These are phyloP conservation scores for Telmatherina bonti DNA, from an alignment of 2,797 vertebrate genomes.

Conservation along the genomic window DNA sequence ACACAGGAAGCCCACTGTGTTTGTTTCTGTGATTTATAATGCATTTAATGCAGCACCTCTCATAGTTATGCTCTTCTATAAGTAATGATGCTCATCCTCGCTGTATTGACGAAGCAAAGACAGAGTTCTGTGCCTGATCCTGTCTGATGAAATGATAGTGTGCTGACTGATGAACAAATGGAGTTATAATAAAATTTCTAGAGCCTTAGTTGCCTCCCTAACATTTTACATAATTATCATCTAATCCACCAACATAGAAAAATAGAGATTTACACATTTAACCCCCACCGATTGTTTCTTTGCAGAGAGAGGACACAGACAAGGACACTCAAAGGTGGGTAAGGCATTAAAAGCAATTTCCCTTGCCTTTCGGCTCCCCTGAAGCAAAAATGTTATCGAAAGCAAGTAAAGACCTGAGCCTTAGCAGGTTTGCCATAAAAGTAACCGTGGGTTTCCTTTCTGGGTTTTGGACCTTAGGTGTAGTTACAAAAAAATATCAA, in stretches of 20 bases:
- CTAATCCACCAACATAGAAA: conserved; percentile 5
- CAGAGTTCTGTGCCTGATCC: conserved; percentile 18
- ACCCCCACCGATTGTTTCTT: conserved; percentile 17
- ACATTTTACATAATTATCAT: conserved; percentile 29
- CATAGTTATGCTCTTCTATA: conserved; percentile 60
- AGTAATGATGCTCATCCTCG: conserved; percentile 67
- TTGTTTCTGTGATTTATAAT: conserved; percentile 72
- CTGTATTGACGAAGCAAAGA: conserved; percentile 60
- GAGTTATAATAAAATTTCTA: conserved; percentile 13
- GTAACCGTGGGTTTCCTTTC: conserved; percentile 24
- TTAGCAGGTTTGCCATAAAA: conserved; percentile 32
- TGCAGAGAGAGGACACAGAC: conserved; percentile 36
- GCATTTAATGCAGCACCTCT: conserved; percentile 64
- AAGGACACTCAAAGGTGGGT: conserved; percentile 44
- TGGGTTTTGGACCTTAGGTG: conserved; percentile 37
- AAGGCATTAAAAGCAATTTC: conserved; percentile 32
- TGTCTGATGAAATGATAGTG: conserved; percentile 21
- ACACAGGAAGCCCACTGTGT: conserved; percentile 57
- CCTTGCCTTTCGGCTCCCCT: conserved; percentile 17
- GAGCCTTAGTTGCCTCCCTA: conserved; percentile 3
- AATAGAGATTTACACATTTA: conserved; percentile 30
- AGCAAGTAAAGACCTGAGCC: conserved; percentile 8
- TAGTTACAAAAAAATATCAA: conserved; percentile 5
- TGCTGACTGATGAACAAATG: conserved; percentile 25
- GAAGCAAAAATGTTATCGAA: conserved; percentile 18